Conservation (phyloP, 2,113 vertebrate genomes). For the Forbesichthys agassizii region DNA sequence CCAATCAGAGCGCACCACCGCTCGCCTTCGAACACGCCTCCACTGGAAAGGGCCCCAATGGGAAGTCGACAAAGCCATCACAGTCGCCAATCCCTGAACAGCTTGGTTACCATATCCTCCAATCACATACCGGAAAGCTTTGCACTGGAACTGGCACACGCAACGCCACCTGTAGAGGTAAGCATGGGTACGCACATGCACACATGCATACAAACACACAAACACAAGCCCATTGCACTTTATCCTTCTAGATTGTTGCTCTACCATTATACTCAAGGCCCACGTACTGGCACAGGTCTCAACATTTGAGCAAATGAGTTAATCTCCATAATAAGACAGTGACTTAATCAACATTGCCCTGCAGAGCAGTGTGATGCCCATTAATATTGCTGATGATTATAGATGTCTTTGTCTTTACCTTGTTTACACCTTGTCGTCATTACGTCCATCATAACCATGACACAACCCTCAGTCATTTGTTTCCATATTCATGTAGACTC, state of each 20-base stretch:
- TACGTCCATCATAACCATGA: constrained; percentile 41
- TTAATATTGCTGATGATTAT: constrained; percentile 63
- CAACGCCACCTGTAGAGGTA: constrained; percentile 97
- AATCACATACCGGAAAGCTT: constrained; percentile 97
- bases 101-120: constrained; percentile 96
- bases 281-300: constrained; percentile 44
- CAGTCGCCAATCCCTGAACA: constrained; percentile 96
- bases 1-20: constrained; percentile 93
- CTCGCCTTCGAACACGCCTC: constrained; percentile 87
- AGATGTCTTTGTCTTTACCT: constrained; percentile 65
- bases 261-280: background rate
- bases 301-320: constrained; percentile 52
- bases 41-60: constrained; percentile 90
- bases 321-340: constrained; percentile 52
- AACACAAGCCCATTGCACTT: background rate
- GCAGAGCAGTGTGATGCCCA: constrained; percentile 58
- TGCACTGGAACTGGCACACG: constrained; percentile 91
- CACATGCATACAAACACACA: constrained; percentile 10
- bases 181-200: constrained; percentile 48
- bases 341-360: constrained; percentile 59
- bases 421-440: constrained; percentile 65
- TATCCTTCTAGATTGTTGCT: background rate
- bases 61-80: constrained; percentile 91
- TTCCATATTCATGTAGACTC: constrained; percentile 46
- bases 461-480: constrained; percentile 50